Base-by-base conservation (phyloP, 2,888 invertebrate genomes). In the Cylindroiulus punctatus region DNA sequence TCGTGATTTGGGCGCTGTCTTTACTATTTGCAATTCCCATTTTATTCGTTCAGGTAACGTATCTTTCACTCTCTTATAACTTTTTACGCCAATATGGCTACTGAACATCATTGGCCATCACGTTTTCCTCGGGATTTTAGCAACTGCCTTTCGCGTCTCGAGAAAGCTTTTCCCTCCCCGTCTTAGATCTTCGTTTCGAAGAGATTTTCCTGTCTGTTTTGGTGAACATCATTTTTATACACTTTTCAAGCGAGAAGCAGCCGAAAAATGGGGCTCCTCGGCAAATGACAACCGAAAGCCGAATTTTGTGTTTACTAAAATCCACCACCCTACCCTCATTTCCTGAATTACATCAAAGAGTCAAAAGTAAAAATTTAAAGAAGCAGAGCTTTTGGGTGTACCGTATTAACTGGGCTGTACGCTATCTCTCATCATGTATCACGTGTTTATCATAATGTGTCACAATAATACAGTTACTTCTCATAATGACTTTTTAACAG, bases 1-100 rank as follows among this genome's bases (percentile, higher is more conserved):
- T 93, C 83, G 90, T 92, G 83, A 93, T 93, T 26, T 94, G 94
- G 94, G 89, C 92, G 0, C 89, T 92, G 10, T 93, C 94, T 1
- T 92, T 94, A 88, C 88, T 94, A 10, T 90, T 94, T 26, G 94
- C 94, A 0, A 90, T 92, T 42, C 94, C 94, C 0, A 93, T 93
- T 81, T 89, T 93, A 36, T 92, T 93, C 89, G 92, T 93, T 1
- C 94, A 94, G 92, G 94, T 94, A 47, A 36, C 40, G 42, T 30
- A 30, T 32, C 52, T 3, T 19, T 65, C 22, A 22, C 84, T 22
- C 57, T 57, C 22, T 22, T 22, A 5, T 22, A 8, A n/a, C 22
- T 57, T 57, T 57, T 57, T 22, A n/a, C 57, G 57, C 57, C 57
- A 57, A 57, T 57, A 57, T 57, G 57, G 57, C 57, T 57, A 22